Evolutionary conservation across 2,888 invertebrate genomes (phyloP), one percentile per base, ranked within the genome.

Genomic region (Vanessa cardui): DNA sequence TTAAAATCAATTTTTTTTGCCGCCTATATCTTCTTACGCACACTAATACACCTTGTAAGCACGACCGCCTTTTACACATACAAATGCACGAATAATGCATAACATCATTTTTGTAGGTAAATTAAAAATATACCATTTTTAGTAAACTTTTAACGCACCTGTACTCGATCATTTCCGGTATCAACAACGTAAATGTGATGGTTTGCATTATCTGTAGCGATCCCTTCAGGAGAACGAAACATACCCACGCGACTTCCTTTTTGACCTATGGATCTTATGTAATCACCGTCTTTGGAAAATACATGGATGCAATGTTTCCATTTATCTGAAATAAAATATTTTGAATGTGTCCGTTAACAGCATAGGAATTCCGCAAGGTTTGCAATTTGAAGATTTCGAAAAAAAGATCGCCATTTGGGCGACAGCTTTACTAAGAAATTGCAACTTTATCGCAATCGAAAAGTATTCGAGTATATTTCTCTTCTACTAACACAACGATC

Each of bases 101-200:
- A n/a, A n/a, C n/a, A n/a, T n/a, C n/a, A n/a, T n/a, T n/a, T 12
- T 39, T 39, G 39, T 39, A 39, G 39, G 12, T 39, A 47, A 47
- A 6, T 15, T 16, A 47, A n/a, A 47, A 47, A 7, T 15, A 47
- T 26, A 26, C 26, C 3, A 1, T 31, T 1, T 8, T n/a, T 9
- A 33, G 18, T 33, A 5, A 33, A 21, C n/a, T 33, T n/a, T n/a
- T 31, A 12, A 50, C 69, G 73, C 77, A 92, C 93, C 83, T 95
- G 92, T 6, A 95, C 91, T 66, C 96, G 91, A 79, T 97, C 96
- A 78, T 97, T 97, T 69, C 96, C 96, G 68, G 96, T 96, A 79
- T 97, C 97, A 59, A 95, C 96, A 0, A 97, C 94, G 74, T 96
- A 95, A 18, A 97, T 91, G 64, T 92, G 92, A 68, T 93, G 90